Conservation (phyloP, 2,888 invertebrate species). For the Mystacides longicornis region DNA sequence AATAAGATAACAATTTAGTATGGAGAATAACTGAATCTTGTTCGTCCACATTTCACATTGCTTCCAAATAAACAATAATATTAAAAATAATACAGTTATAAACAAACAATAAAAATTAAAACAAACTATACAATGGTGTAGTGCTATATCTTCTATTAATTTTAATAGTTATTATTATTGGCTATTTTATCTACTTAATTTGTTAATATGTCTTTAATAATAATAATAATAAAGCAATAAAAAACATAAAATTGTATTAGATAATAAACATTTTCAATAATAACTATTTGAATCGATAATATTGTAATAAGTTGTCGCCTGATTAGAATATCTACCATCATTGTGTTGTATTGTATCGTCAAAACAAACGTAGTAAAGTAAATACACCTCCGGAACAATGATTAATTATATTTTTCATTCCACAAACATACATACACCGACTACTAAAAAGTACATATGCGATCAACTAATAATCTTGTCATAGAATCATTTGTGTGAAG, state of each 20-base stretch:
- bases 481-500: slow-evolving; percentile 13
- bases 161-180: background rate
- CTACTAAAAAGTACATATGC: slow-evolving; percentile 26
- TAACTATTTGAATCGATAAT: background rate
- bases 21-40: no score
- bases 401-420: background rate
- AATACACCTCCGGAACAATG: background rate
- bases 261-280: background rate
- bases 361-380: background rate
- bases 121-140: background rate
- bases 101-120: background rate
- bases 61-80: background rate
- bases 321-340: background rate
- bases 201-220: background rate
- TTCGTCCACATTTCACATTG: background rate
- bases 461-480: slow-evolving; percentile 26
- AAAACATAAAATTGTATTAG: background rate
- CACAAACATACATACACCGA: slow-evolving; percentile 26
- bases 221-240: background rate
- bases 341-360: background rate
- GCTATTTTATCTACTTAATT: slow-evolving; percentile 2
- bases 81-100: background rate
- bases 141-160: slow-evolving; percentile 1
- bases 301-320: background rate
- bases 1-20: no score